phyloP scores from a whole-genome alignment of 1,140 invertebrate genomes.

The Bombus waltoni region DNA sequence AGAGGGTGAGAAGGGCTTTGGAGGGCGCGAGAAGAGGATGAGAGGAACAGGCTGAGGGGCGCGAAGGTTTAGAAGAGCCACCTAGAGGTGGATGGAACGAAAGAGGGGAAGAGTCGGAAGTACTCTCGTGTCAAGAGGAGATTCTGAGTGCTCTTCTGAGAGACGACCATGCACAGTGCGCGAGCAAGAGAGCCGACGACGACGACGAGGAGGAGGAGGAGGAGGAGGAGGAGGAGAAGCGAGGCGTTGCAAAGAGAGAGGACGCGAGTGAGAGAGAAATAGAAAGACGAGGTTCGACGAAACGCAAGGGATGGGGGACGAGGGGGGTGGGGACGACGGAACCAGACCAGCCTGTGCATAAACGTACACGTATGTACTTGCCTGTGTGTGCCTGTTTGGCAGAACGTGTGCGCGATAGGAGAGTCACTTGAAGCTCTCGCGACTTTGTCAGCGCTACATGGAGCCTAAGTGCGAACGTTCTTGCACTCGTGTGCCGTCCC shows the following conservation, averaged over 20 bases:
- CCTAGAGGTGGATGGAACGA: conserved; percentile 77
- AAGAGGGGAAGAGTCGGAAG: conserved; percentile 72
- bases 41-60: conserved; percentile 54
- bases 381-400: neutral
- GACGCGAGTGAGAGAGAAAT: neutral
- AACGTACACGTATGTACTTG: neutral
- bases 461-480: conserved; percentile 74
- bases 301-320: conserved; percentile 3
- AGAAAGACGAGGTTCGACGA: conserved; percentile 27
- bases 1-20: conserved; percentile 75
- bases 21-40: conserved; percentile 34
- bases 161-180: conserved; percentile 62
- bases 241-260: neutral
- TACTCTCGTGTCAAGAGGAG: conserved; percentile 78
- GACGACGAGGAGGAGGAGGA: neutral
- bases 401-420: conserved; percentile 31
- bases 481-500: conserved; percentile 71
- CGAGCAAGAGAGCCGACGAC: neutral
- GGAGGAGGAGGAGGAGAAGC: neutral
- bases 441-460: conserved; percentile 81
- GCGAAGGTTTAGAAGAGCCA: conserved; percentile 72
- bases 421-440: conserved; percentile 69
- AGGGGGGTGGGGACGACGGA: neutral
- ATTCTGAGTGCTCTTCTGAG: conserved; percentile 77
- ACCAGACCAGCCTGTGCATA: conserved; percentile 6